These are phyloP conservation scores for Capreolus pygargus DNA, from an alignment of 2,113 vertebrate genomes.

Conservation along the genomic window DNA sequence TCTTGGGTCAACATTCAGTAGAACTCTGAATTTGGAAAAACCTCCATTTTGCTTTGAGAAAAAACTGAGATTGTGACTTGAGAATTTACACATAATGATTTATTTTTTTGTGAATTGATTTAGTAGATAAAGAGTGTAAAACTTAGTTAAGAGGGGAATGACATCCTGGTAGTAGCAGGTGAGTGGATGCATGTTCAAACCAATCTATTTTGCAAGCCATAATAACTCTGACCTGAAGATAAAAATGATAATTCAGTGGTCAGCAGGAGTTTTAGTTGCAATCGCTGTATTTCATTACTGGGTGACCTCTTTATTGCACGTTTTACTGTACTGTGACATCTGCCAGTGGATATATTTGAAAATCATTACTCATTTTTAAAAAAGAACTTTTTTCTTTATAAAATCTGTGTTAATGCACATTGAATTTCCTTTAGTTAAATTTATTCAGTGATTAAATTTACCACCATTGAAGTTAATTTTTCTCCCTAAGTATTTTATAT, in stretches of 20 bases:
- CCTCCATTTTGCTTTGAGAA: conserved; percentile 57
- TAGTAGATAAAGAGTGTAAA: conserved; percentile 39
- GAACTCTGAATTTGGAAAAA: conserved; percentile 46
- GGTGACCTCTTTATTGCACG: background rate
- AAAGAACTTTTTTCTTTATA: background rate
- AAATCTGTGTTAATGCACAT: background rate
- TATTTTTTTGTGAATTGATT: conserved; percentile 26
- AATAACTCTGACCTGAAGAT: background rate
- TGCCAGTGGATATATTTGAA: conserved; percentile 24
- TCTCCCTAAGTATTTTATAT: conserved; percentile 6
- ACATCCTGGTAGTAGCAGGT: conserved; percentile 59
- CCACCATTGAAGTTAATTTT: conserved; percentile 28
- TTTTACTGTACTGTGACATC: background rate
- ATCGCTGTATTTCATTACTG: background rate
- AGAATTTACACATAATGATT: background rate
- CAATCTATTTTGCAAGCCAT: background rate
- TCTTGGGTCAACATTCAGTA: conserved; percentile 25
- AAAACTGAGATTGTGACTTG: background rate
- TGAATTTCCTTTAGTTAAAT: conserved; percentile 9
- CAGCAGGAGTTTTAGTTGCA: conserved; percentile 14
- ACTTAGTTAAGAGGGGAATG: conserved; percentile 39
- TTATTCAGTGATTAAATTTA: conserved; percentile 20
- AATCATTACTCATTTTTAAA: conserved; percentile 6
- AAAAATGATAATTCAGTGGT: background rate
- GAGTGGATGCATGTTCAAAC: conserved; percentile 53